Conservation (phyloP, 2,113 vertebrate species). For the Eubucco bourcierii region DNA sequence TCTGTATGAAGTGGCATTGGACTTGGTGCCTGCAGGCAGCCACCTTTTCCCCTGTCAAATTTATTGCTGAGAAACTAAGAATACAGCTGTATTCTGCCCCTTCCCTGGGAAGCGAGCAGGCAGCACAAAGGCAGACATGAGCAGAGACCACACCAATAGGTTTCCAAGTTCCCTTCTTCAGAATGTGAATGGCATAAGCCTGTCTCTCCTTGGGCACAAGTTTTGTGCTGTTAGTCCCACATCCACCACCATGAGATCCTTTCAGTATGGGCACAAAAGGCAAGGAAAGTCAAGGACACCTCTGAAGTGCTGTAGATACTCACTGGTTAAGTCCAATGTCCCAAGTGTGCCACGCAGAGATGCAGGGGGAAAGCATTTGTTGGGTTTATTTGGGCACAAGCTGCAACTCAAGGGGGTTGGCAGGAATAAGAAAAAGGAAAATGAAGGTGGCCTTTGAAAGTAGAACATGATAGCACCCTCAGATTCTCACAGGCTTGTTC, state of each 20-base stretch:
- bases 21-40: neutral
- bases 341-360: neutral
- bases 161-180: neutral
- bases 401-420: neutral
- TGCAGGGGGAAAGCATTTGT: neutral
- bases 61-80: neutral
- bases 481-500: neutral
- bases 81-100: neutral
- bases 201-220: neutral
- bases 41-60: neutral
- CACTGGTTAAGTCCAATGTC: neutral
- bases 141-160: neutral
- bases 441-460: neutral
- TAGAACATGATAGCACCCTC: neutral
- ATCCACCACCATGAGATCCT: neutral
- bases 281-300: neutral
- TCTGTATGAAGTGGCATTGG: neutral
- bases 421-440: neutral
- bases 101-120: neutral
- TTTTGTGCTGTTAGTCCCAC: neutral
- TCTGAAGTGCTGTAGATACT: neutral
- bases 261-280: neutral
- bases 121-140: neutral
- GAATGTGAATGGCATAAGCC: neutral
- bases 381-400: neutral